phyloP scores from a whole-genome alignment of 2,113 vertebrate genomes.

The Platanista minor region DNA sequence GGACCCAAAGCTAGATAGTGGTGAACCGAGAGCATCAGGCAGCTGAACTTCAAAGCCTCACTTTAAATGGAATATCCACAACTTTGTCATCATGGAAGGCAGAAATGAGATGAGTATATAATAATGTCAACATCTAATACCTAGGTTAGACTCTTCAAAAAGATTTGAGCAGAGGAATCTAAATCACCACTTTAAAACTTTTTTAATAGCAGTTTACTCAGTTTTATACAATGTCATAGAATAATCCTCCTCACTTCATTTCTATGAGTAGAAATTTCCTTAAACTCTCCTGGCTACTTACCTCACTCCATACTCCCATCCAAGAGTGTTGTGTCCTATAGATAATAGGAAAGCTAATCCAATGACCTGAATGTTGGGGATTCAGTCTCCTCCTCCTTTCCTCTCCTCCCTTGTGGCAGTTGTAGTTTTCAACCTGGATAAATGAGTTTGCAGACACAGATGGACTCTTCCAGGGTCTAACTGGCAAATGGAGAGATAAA shows the following conservation, averaged over 20 bases:
- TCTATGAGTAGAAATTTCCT: not conserved
- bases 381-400: not conserved
- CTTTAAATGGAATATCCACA: not conserved
- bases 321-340: not conserved
- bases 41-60: not conserved
- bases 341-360: not conserved
- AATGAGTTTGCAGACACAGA: not conserved
- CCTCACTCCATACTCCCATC: not conserved
- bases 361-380: not conserved
- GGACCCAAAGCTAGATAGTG: not conserved
- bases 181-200: not conserved
- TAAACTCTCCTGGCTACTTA: not conserved
- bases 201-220: not conserved
- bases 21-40: not conserved
- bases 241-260: not conserved
- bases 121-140: not conserved
- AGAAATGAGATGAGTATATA: not conserved
- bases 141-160: not conserved
- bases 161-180: not conserved
- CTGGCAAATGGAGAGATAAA: not conserved
- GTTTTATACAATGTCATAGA: not conserved
- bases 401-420: not conserved
- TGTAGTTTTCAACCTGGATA: not conserved
- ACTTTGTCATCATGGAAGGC: not conserved
- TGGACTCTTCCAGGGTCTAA: not conserved